These are phyloP conservation scores for Caenorhabditis plicata DNA, from an alignment of 2,888 invertebrate genomes.

Conservation along the genomic window DNA sequence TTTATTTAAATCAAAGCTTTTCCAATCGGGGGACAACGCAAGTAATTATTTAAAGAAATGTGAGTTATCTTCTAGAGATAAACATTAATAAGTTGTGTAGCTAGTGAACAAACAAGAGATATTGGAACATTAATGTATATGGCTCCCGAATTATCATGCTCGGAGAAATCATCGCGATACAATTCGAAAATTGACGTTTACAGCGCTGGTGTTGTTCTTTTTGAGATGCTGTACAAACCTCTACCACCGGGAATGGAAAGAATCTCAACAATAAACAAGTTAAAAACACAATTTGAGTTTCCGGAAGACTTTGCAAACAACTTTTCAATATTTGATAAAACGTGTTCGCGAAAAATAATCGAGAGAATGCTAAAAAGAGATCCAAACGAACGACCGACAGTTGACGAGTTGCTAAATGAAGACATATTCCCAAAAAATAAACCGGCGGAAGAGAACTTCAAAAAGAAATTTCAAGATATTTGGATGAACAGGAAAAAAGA, in stretches of 20 bases:
- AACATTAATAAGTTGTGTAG: constrained; percentile 1
- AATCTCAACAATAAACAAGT: constrained; percentile 74
- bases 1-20: too few relatives aligned
- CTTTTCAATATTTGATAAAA: constrained; percentile 3
- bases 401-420: constrained; percentile 41
- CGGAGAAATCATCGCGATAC: constrained; percentile 23
- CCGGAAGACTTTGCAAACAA: constrained; percentile 8
- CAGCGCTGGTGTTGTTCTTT: constrained; percentile 68
- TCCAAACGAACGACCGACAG: constrained; percentile 44
- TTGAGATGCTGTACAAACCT: constrained; percentile 83
- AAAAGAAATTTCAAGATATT: constrained; percentile 10
- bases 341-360: constrained; percentile 29
- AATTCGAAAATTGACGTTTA: constrained; percentile 74
- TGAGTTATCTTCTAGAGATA: background rate
- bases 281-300: constrained; percentile 11
- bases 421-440: constrained; percentile 48
- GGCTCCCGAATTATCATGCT: constrained; percentile 81
- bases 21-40: too few relatives aligned
- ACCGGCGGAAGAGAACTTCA: constrained; percentile 40
- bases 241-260: constrained; percentile 87
- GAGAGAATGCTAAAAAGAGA: constrained; percentile 42
- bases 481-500: constrained; percentile 28
- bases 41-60: too few relatives aligned
- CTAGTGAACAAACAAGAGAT: constrained; percentile 67
- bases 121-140: constrained; percentile 93